Percentiles rank a stretch among this genome's conserved stretches.
Evolutionary conservation across 2,797 vertebrate genomes (phyloP).

Genomic region (Aulostomus chinensis): DNA sequence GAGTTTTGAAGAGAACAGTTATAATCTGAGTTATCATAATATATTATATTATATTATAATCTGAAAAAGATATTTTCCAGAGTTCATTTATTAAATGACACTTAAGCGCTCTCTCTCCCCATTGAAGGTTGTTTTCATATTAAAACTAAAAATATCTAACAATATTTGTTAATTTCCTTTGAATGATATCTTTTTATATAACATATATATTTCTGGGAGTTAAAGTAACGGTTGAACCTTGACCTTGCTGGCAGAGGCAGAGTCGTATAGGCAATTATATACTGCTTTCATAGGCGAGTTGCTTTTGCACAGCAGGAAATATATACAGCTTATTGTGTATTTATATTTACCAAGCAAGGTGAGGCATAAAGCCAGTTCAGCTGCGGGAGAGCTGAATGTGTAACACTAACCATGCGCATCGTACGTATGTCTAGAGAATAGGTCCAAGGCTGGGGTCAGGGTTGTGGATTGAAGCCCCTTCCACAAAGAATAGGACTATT

Average conservation of each 20-base stretch:
- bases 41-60: slow-evolving; percentile 24
- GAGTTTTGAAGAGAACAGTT: slow-evolving; percentile 1
- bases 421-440: slow-evolving; percentile 22
- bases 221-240: no score
- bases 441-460: slow-evolving; percentile 18
- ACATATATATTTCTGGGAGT: neutral
- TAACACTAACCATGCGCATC: slow-evolving; percentile 39
- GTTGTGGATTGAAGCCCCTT: slow-evolving; percentile 24
- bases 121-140: slow-evolving; percentile 14
- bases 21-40: slow-evolving; percentile 2
- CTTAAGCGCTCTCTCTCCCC: slow-evolving; percentile 16
- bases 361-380: slow-evolving; percentile 16
- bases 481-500: slow-evolving; percentile 32
- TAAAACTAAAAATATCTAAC: slow-evolving; percentile 1
- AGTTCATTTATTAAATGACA: slow-evolving; percentile 17
- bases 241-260: no score
- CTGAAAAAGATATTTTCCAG: slow-evolving; percentile 23
- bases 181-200: neutral
- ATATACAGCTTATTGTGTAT: no score
- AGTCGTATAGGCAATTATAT: no score
- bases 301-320: no score
- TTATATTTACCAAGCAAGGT: neutral
- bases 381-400: slow-evolving; percentile 25
- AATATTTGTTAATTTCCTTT: neutral
- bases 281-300: no score